A percentile compares a stretch with the other conserved stretches of the same genome.
These are phyloP conservation scores for Microplitis mediator DNA, from an alignment of 1,140 invertebrate species.

Conservation along the genomic window DNA sequence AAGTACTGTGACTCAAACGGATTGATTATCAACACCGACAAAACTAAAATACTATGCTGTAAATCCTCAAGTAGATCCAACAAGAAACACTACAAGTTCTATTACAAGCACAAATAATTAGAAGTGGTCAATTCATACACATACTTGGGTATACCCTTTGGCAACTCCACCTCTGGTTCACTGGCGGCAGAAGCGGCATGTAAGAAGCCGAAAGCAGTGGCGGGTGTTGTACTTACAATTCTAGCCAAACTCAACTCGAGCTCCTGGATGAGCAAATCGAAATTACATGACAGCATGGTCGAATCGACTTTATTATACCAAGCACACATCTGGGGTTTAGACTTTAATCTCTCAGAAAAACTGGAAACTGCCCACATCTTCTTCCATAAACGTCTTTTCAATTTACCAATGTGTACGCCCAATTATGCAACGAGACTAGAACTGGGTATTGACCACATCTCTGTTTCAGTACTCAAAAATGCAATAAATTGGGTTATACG, in stretches of 20 bases:
- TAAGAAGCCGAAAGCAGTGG: constrained; percentile 3
- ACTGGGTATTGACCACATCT: neutral
- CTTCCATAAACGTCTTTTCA: neutral
- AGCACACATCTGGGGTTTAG: neutral
- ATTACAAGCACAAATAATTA: constrained; percentile 4
- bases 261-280: constrained; percentile 17
- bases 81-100: constrained; percentile 5
- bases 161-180: neutral
- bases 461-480: neutral
- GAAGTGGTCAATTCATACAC: constrained; percentile 22
- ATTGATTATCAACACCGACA: constrained; percentile 23
- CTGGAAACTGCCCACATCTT: neutral
- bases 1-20: constrained; percentile 23
- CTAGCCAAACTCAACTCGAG: neutral
- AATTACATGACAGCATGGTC: constrained; percentile 11
- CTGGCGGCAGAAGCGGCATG: constrained; percentile 6
- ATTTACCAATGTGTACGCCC: neutral
- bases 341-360: neutral
- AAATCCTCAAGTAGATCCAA: constrained; percentile 13
- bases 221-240: neutral
- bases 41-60: constrained; percentile 33
- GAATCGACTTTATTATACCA: neutral
- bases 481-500: neutral
- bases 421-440: neutral
- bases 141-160: constrained; percentile 27